phyloP scores from a whole-genome alignment of 2,888 invertebrate species.

The Standfussiana lucernea region DNA sequence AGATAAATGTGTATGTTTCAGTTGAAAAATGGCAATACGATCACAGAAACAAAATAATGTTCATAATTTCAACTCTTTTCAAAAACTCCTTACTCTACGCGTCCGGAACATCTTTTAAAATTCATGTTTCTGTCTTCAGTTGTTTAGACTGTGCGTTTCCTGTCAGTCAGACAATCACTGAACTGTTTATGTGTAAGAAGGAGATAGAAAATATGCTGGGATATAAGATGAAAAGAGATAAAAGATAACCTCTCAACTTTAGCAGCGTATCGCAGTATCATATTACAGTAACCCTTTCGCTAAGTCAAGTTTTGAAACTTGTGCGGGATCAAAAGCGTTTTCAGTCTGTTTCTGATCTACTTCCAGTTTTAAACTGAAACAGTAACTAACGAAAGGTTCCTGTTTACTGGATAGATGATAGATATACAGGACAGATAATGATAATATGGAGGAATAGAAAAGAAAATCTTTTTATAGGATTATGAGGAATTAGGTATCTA shows the following conservation, averaged over 20 bases:
- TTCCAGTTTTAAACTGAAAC: slow-evolving; percentile 41
- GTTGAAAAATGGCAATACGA: not conserved
- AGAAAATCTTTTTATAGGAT: not conserved
- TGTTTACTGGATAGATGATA: not conserved
- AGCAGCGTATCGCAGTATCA: slow-evolving; percentile 26
- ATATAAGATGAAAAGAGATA: not conserved
- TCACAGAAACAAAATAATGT: not conserved
- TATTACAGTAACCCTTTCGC: slow-evolving; percentile 31
- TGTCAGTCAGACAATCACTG: not conserved
- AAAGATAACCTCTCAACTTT: slow-evolving; percentile 12
- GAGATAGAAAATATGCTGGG: not conserved
- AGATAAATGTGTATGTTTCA: not conserved
- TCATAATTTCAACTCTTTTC: not conserved
- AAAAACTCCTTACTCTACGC: not conserved
- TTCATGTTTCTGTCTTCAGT: not conserved
- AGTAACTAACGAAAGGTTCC: slow-evolving; percentile 14
- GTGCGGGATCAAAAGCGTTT: slow-evolving; percentile 46
- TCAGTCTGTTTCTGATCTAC: slow-evolving; percentile 22
- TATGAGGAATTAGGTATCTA: not conserved
- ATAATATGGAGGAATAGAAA: not conserved
- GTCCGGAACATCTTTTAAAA: not conserved
- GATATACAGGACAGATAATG: not conserved
- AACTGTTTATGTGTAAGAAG: not conserved
- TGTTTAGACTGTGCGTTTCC: not conserved
- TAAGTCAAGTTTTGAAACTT: slow-evolving; percentile 39